Base-by-base conservation (phyloP, 2,888 invertebrate species). In the Mythimna loreyi region DNA sequence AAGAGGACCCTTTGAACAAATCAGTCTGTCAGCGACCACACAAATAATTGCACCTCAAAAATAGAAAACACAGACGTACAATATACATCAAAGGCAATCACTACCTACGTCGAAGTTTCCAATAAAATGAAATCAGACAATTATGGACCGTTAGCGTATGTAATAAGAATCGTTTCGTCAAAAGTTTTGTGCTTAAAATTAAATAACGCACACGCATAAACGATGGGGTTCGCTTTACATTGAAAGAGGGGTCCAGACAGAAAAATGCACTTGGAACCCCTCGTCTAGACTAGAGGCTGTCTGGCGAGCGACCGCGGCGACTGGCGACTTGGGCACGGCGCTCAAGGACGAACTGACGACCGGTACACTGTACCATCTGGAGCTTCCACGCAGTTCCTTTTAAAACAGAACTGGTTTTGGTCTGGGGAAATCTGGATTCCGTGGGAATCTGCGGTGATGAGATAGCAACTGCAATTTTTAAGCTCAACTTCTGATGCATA, bases 251-350 rank as follows among this genome's bases (percentile, higher is more conserved):
- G 91, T 92, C 91, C 93, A 94, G 94, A 94, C 95, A 93, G 93
- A 94, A 92, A 94, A 95, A 94, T 95, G 94, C 95, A 94, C 93
- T 94, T 88, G 88, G 90, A 90, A 92, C 95, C 95, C 95, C 94
- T 86, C 90, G 95, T 95, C 95, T 95, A 95, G 95, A 95, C 95
- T 91, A 86, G 86, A 90, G 91, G 85, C 91, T 81, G 93, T 90
- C 92, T 92, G 91, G 79, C 47, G 83, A 80, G 76, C 64, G 84
- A 81, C 89, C 85, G 81, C 87, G 62, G 70, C 70, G 60, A 85
- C 84, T 88, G 81, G 64, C 84, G 87, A 92, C 90, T 86, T 90
- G 64, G 81, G 85, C 84, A 86, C 80, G 75, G 67, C 50, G 47
- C 63, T 79, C 89, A 90, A 90, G 89, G 89, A 85, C 88, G 78